Conservation (phyloP, 2,797 vertebrate species). For the Cheracebus regulus region DNA sequence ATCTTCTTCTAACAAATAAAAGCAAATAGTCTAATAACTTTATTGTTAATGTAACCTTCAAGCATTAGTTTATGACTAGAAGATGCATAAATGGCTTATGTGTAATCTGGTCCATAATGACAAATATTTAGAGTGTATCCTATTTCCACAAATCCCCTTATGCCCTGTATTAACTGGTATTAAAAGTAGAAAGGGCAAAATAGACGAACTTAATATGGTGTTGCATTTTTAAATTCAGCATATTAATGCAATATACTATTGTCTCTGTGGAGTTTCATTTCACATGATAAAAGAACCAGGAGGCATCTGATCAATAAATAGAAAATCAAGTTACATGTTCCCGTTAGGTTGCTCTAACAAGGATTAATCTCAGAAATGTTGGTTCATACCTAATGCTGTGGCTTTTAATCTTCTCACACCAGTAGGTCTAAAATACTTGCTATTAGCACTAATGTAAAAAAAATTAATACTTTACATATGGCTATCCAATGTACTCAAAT, state of each 20-base stretch:
- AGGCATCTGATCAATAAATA: slow-evolving; percentile 81
- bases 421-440: slow-evolving; percentile 74
- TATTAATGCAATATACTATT: slow-evolving; percentile 13
- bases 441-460: slow-evolving; percentile 80
- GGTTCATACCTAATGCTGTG: slow-evolving; percentile 70
- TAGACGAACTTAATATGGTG: background rate
- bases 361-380: slow-evolving; percentile 79
- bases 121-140: background rate
- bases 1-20: background rate
- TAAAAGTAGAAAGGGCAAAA: background rate
- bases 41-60: background rate
- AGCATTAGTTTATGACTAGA: background rate
- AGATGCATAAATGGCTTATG: background rate
- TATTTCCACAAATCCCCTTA: background rate
- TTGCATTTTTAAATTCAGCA: background rate
- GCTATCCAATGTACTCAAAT: slow-evolving; percentile 72
- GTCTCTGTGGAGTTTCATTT: slow-evolving; percentile 71
- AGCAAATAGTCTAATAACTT: background rate
- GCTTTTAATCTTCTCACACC: slow-evolving; percentile 83
- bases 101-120: background rate
- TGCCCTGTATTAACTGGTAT: background rate
- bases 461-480: slow-evolving; percentile 77
- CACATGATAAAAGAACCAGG: slow-evolving; percentile 72
- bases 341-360: slow-evolving; percentile 73
- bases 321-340: slow-evolving; percentile 81